phyloP scores from a whole-genome alignment of 2,888 invertebrate species.

The Euphydryas editha region DNA sequence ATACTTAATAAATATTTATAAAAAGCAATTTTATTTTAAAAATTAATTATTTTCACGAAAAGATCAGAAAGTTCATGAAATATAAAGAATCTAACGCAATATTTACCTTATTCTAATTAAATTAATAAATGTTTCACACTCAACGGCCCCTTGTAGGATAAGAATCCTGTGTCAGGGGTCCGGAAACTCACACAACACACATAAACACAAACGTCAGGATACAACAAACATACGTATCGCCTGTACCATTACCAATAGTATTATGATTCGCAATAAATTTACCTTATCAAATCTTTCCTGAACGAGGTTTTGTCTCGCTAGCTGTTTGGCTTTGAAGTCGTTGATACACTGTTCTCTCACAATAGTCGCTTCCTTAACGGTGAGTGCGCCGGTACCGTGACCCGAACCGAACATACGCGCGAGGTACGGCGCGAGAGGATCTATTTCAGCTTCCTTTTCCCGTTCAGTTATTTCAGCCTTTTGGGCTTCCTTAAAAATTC shows the following conservation, averaged over 20 bases:
- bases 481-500: slow-evolving; percentile 67
- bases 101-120: too few relatives aligned
- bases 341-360: slow-evolving; percentile 85
- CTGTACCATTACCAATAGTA: neutral
- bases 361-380: slow-evolving; percentile 74
- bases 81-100: too few relatives aligned
- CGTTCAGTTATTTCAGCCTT: slow-evolving; percentile 80
- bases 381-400: slow-evolving; percentile 67
- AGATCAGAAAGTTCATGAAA: too few relatives aligned
- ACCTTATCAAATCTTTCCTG: slow-evolving; percentile 87
- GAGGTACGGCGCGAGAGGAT: slow-evolving; percentile 86
- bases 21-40: too few relatives aligned
- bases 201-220: too few relatives aligned
- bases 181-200: too few relatives aligned
- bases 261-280: slow-evolving; percentile 18
- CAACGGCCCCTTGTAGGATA: too few relatives aligned
- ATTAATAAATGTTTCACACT: too few relatives aligned
- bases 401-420: slow-evolving; percentile 82
- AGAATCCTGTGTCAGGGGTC: too few relatives aligned
- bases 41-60: too few relatives aligned
- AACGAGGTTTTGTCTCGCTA: slow-evolving; percentile 85
- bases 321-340: slow-evolving; percentile 86
- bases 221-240: too few relatives aligned
- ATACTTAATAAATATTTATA: too few relatives aligned
- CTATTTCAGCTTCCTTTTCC: slow-evolving; percentile 85